Conservation (phyloP, 2,113 vertebrate species). For the Callorhinus ursinus region DNA sequence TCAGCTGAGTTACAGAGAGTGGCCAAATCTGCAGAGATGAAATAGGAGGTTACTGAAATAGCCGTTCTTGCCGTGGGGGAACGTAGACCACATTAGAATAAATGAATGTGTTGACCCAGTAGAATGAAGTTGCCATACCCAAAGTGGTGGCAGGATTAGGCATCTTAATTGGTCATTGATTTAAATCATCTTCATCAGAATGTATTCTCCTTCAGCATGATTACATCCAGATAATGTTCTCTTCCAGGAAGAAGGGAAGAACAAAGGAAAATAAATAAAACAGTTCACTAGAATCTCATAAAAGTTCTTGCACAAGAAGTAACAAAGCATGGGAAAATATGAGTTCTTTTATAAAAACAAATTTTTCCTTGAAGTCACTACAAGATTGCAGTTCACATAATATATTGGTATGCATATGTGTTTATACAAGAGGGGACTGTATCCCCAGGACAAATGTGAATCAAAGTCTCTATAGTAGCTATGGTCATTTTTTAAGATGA, state of each 20-base stretch:
- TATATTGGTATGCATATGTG: conserved; percentile 80
- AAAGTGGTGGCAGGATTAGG: neutral
- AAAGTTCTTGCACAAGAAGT: conserved; percentile 83
- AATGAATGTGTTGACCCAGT: neutral
- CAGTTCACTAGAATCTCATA: conserved; percentile 80
- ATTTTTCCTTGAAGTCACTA: conserved; percentile 83
- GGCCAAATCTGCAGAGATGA: neutral
- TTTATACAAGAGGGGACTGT: conserved; percentile 79
- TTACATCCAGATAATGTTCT: conserved; percentile 49
- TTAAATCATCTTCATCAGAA: conserved; percentile 47
- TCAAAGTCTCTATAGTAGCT: conserved; percentile 77
- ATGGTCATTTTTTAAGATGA: conserved; percentile 69
- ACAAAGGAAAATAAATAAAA: conserved; percentile 84
- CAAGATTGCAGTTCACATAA: conserved; percentile 79
- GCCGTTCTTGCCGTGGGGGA: neutral
- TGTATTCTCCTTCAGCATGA: conserved; percentile 65
- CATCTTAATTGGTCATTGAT: neutral
- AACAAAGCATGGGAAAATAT: conserved; percentile 84
- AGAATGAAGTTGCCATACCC: neutral
- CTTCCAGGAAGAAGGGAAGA: conserved; percentile 79
- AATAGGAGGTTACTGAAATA: neutral
- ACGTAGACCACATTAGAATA: neutral
- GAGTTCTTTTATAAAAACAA: conserved; percentile 83
- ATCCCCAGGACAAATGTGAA: conserved; percentile 75
- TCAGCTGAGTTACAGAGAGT: neutral